A percentile compares a stretch with the other conserved stretches of the same genome.
These are phyloP conservation scores for Aculops lycopersici DNA, from an alignment of 1,140 invertebrate species.

Conservation along the genomic window DNA sequence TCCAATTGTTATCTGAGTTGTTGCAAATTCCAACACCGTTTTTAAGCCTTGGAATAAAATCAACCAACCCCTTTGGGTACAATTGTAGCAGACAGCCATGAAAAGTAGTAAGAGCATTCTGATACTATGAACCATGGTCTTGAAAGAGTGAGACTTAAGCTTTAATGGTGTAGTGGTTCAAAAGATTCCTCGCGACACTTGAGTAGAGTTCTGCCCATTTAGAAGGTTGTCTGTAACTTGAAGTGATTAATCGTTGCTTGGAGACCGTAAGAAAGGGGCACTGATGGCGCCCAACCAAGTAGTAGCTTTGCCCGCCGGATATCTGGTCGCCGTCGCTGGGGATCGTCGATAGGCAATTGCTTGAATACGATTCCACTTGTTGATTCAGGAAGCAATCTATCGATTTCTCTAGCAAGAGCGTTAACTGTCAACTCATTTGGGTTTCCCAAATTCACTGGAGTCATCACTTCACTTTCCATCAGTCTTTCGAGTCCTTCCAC, in stretches of 20 bases:
- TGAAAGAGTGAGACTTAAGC: no score
- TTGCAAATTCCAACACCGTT: no score
- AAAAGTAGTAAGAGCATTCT: no score
- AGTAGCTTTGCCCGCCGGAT: conserved; percentile 52
- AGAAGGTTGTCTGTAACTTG: no score
- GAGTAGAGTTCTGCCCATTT: no score
- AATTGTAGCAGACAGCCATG: no score
- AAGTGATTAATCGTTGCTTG: conserved; percentile 70
- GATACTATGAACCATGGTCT: no score
- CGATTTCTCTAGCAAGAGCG: conserved; percentile 77
- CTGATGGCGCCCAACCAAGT: conserved; percentile 75
- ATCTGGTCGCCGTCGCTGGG: conserved; percentile 63
- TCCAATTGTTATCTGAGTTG: no score
- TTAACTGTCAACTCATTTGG: conserved; percentile 85
- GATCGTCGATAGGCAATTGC: conserved; percentile 69
- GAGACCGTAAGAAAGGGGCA: conserved; percentile 42
- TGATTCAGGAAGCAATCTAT: conserved; percentile 23
- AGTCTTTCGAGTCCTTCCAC: conserved; percentile 68
- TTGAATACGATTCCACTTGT: conserved; percentile 36
- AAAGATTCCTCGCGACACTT: no score
- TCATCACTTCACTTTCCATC: conserved; percentile 73
- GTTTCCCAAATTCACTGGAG: conserved; percentile 86
- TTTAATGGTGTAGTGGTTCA: no score
- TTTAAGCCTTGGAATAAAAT: no score
- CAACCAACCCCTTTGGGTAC: no score